Evolutionary conservation across 2,888 invertebrate genomes (phyloP).

Genomic region (Drosophila borealis): DNA sequence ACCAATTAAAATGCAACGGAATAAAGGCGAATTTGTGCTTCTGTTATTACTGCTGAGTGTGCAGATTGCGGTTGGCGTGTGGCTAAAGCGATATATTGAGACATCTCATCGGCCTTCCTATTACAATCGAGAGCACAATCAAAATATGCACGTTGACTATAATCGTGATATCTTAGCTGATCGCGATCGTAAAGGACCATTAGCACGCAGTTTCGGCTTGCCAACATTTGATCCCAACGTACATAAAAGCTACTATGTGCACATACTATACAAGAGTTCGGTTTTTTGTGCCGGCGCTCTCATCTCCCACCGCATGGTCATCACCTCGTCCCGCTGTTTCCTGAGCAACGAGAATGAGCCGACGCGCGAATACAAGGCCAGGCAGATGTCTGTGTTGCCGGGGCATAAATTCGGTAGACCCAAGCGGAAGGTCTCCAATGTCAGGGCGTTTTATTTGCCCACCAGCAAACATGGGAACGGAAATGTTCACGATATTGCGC

Average conservation of each 20-base stretch:
- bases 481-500: conserved; percentile 20
- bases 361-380: conserved; percentile 27
- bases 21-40: conserved; percentile 2
- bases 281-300: conserved; percentile 50
- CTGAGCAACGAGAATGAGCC: background rate
- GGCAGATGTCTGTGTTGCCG: conserved; percentile 32
- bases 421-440: background rate
- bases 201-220: fast-evolving
- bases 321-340: conserved; percentile 59
- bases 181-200: background rate
- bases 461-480: fast-evolving
- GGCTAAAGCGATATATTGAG: conserved; percentile 44
- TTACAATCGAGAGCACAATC: conserved; percentile 40
- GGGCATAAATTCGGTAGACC: conserved; percentile 11
- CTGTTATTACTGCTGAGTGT: conserved; percentile 9
- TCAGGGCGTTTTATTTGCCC: conserved; percentile 48
- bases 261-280: conserved; percentile 40
- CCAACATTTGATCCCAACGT: conserved; percentile 14
- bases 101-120: conserved; percentile 52
- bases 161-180: conserved; percentile 9
- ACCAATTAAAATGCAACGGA: conserved; percentile 17
- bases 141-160: conserved; percentile 42
- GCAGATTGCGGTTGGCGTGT: background rate
- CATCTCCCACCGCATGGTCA: conserved; percentile 48
- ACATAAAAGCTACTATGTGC: conserved; percentile 45